A percentile compares a stretch with the other conserved stretches of the same genome.
These are phyloP conservation scores for Podarcis raffonei DNA, from an alignment of 2,113 vertebrate genomes.

Conservation along the genomic window DNA sequence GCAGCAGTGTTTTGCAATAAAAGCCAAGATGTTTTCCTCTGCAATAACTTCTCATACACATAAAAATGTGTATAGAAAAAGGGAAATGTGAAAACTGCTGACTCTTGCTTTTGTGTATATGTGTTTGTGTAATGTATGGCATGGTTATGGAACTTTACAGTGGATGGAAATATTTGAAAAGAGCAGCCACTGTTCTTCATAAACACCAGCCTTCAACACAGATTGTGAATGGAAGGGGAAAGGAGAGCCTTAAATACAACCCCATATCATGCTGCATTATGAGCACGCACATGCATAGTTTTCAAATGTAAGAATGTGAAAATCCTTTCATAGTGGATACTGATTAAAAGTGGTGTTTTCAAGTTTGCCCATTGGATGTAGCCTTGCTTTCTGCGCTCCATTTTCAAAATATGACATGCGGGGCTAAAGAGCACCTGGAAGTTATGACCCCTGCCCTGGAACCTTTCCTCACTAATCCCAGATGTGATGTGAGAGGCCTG, in stretches of 20 bases:
- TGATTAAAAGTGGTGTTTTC: background rate
- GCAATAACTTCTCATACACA: conserved; percentile 67
- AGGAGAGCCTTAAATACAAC: background rate
- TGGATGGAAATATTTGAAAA: conserved; percentile 25
- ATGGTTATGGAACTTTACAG: conserved; percentile 45
- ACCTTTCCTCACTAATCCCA: background rate
- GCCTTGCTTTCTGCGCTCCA: background rate
- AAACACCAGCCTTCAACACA: background rate
- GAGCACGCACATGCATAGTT: background rate
- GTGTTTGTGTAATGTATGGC: conserved; percentile 9
- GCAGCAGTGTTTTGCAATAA: conserved; percentile 62
- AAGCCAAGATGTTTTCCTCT: conserved; percentile 65
- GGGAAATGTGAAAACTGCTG: conserved; percentile 62
- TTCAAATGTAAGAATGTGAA: background rate
- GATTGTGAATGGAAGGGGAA: background rate
- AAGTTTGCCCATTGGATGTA: background rate
- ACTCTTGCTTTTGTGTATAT: conserved; percentile 51
- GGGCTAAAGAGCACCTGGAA: background rate
- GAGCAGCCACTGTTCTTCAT: background rate
- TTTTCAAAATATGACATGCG: background rate
- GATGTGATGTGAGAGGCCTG: background rate
- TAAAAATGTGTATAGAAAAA: conserved; percentile 65
- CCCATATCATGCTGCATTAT: accelerated
- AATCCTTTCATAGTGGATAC: background rate
- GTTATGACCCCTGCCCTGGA: background rate